phyloP scores from a whole-genome alignment of 2,797 vertebrate species.

The Mormyrus proboscirostris region DNA sequence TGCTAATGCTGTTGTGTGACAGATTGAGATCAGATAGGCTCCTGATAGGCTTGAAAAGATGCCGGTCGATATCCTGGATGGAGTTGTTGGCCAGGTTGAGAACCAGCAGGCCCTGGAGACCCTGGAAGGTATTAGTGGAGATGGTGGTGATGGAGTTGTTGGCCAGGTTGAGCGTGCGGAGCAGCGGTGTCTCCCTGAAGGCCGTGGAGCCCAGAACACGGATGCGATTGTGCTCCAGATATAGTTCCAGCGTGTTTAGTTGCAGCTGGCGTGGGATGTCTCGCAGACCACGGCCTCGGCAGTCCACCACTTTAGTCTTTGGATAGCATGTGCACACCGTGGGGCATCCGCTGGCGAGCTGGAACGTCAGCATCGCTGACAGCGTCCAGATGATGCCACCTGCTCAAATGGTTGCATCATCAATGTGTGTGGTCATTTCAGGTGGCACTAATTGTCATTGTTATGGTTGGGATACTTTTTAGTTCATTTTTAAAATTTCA shows the following conservation, averaged over 20 bases:
- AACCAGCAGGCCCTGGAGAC: conserved; percentile 69
- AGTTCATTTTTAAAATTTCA: neutral
- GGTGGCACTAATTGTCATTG: neutral
- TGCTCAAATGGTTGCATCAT: conserved; percentile 43
- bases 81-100: conserved; percentile 81
- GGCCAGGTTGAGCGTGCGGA: conserved; percentile 78
- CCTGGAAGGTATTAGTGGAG: conserved; percentile 72
- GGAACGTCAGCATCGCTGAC: conserved; percentile 49
- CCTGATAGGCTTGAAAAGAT: conserved; percentile 71
- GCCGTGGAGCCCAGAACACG: conserved; percentile 70
- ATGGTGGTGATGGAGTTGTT: conserved; percentile 86
- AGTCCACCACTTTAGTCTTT: conserved; percentile 77
- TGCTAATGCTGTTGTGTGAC: conserved; percentile 79
- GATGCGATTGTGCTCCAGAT: conserved; percentile 85
- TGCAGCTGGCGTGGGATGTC: conserved; percentile 75
- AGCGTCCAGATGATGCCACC: conserved; percentile 60
- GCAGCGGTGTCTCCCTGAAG: conserved; percentile 70
- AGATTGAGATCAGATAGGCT: conserved; percentile 80
- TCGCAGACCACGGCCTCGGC: conserved; percentile 72
- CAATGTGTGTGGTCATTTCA: neutral
- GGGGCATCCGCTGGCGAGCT: conserved; percentile 61
- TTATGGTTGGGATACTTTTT: neutral
- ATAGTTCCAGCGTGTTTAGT: conserved; percentile 74
- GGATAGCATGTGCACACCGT: conserved; percentile 75
- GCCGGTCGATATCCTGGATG: conserved; percentile 77